Evolutionary conservation across 2,888 invertebrate species (phyloP).

Genomic region (Geotrupes spiniger): DNA sequence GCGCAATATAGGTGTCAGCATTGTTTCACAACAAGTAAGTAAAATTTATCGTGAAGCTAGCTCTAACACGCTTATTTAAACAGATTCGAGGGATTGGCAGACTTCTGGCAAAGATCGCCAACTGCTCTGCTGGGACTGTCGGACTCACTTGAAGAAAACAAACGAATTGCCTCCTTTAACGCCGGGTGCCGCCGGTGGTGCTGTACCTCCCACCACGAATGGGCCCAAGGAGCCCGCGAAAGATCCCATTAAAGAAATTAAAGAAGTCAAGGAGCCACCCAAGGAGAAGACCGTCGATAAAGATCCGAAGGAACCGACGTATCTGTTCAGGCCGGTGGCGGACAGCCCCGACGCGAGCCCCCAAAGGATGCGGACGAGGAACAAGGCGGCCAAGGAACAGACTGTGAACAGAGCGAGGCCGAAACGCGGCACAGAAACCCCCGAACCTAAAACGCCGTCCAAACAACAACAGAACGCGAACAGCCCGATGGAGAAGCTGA

Average conservation of each 20-base stretch:
- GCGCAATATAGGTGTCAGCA: slow-evolving; percentile 73
- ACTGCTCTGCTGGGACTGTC: slow-evolving; percentile 73
- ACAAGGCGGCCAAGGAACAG: slow-evolving; percentile 76
- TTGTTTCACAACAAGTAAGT: slow-evolving; percentile 69
- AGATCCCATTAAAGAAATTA: slow-evolving; percentile 11
- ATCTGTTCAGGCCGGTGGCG: slow-evolving; percentile 34
- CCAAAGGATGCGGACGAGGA: slow-evolving; percentile 85
- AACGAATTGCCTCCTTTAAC: slow-evolving; percentile 66
- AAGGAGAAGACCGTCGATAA: slow-evolving; percentile 21
- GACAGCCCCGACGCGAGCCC: slow-evolving; percentile 79
- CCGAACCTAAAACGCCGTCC: slow-evolving; percentile 54
- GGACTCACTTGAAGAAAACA: slow-evolving; percentile 72
- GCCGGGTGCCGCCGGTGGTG: slow-evolving; percentile 42
- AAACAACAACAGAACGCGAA: slow-evolving; percentile 47
- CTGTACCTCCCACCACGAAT: slow-evolving; percentile 18
- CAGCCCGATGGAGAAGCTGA: slow-evolving; percentile 35
- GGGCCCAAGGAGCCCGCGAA: slow-evolving; percentile 25
- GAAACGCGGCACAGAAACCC: slow-evolving; percentile 62
- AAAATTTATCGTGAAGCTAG: not conserved
- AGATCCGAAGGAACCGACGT: slow-evolving; percentile 28
- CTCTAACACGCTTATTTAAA: slow-evolving; percentile 24
- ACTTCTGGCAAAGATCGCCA: slow-evolving; percentile 68
- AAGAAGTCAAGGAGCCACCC: slow-evolving; percentile 12
- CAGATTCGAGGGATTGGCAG: slow-evolving; percentile 70
- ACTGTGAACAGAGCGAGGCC: slow-evolving; percentile 54